These are phyloP conservation scores for Mesochorus sp. DNA, from an alignment of 2,888 invertebrate species.

Conservation along the genomic window DNA sequence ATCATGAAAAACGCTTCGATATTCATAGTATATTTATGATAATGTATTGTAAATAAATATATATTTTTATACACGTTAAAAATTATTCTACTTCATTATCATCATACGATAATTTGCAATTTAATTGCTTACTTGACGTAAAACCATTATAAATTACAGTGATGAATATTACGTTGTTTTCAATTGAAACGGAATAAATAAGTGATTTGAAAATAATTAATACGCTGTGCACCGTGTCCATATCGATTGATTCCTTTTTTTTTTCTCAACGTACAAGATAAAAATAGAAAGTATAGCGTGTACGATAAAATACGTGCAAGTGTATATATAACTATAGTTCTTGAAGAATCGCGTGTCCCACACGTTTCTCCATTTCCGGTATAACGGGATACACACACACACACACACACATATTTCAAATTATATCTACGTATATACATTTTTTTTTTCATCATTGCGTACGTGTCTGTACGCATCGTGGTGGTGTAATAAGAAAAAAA, in stretches of 20 bases:
- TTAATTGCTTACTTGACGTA: too few species aligned
- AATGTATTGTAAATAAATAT: too few species aligned
- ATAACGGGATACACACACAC: neutral
- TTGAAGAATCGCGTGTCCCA: slow-evolving; percentile 39
- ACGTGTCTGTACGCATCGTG: slow-evolving; percentile 12
- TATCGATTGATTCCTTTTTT: neutral
- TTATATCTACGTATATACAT: neutral
- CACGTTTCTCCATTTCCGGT: slow-evolving; percentile 54
- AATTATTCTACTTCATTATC: neutral
- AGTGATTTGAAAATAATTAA: slow-evolving; percentile 14
- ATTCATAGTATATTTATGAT: too few species aligned
- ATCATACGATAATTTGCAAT: too few species aligned
- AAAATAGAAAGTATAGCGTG: slow-evolving; percentile 25
- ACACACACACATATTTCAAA: neutral
- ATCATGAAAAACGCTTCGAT: neutral
- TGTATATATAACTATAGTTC: slow-evolving; percentile 1
- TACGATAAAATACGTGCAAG: neutral
- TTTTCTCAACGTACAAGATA: slow-evolving; percentile 7
- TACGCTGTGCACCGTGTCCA: neutral
- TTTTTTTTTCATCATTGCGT: neutral
- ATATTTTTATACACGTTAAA: too few species aligned
- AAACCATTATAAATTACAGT: too few species aligned
- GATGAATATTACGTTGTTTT: too few species aligned
- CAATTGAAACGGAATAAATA: neutral
- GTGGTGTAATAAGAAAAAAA: slow-evolving; percentile 2